phyloP scores from a whole-genome alignment of 2,113 vertebrate genomes.

The Cebidichthys violaceus region DNA sequence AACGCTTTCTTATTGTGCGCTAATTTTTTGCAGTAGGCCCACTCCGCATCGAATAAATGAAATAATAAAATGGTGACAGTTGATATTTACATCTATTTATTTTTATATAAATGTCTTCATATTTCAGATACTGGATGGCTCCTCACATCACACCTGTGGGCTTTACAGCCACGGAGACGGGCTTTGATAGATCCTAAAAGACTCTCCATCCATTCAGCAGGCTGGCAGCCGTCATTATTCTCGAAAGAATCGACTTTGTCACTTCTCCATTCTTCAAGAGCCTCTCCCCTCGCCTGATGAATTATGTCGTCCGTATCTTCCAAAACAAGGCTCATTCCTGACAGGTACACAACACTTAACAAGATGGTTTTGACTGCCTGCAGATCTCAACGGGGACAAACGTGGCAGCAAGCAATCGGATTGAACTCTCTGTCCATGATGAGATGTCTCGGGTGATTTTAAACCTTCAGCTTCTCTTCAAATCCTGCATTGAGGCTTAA shows the following conservation, averaged over 20 bases:
- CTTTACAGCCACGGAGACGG: conserved; percentile 55
- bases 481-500: conserved; percentile 34
- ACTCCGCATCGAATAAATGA: neutral
- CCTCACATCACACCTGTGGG: conserved; percentile 77
- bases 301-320: conserved; percentile 81
- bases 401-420: conserved; percentile 78
- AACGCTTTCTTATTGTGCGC: neutral
- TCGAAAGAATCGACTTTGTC: conserved; percentile 84
- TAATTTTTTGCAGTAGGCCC: neutral
- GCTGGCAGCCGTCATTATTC: conserved; percentile 85
- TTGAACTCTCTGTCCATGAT: conserved; percentile 82
- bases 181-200: conserved; percentile 79
- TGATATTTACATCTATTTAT: neutral
- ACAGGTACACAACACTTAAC: conserved; percentile 85
- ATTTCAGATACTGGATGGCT: conserved; percentile 34
- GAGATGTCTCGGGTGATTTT: conserved; percentile 73
- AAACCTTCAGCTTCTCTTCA: conserved; percentile 70
- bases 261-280: conserved; percentile 85
- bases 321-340: conserved; percentile 81
- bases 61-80: neutral
- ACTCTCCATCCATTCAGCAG: conserved; percentile 80
- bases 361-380: conserved; percentile 71
- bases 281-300: conserved; percentile 78
- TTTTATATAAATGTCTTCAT: conserved; percentile 43
- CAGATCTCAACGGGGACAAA: conserved; percentile 73